Base-by-base conservation (phyloP, 1,140 invertebrate species). In the Mactra quadrangularis region DNA sequence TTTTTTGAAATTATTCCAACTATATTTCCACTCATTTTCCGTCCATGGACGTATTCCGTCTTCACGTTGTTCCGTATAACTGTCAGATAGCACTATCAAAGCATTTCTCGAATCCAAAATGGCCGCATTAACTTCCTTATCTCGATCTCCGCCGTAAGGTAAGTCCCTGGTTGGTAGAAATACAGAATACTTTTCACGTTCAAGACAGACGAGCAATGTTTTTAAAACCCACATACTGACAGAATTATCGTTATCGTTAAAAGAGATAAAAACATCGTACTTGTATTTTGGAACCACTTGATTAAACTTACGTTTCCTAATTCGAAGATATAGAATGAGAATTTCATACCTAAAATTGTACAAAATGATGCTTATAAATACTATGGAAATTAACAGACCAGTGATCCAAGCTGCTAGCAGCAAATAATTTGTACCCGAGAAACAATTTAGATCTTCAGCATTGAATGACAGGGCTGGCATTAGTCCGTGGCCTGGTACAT, bases 1-100 rank as follows among this genome's bases (percentile, higher is more conserved):
- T n/a, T n/a, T n/a, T n/a, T n/a, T n/a, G n/a, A n/a, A n/a, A n/a
- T 41, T 41, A 41, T 15, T 6, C 74, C 74, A 77, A 19, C 55
- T 59, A 52, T 33, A 77, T 52, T 77, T 77, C 59, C 57, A 77
- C 35, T 77, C 74, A 55, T 64, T 77, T 50, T 77, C 74, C 7
- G 74, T 50, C 74, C 74, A 77, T 27, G 74, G 31, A 27, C 74
- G 4, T 13, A 31, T 47, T 13, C 19, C 59, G 6, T 64, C 13
- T 31, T 64, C 25, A 1, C n/a, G 4, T 33, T 77, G 33, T 13
- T 0, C 15, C 19, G 68, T n/a, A 27, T 66, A 79, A 38, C 52
- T 79, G 4, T 79, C 76, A 11, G 76, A 68, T 19, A 79, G 29
- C 2, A 79, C 55, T 11, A 68, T 11, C 17, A 79, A 33, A 45